Conservation (phyloP, 1,140 invertebrate genomes). For the Zaprionus davidi region DNA sequence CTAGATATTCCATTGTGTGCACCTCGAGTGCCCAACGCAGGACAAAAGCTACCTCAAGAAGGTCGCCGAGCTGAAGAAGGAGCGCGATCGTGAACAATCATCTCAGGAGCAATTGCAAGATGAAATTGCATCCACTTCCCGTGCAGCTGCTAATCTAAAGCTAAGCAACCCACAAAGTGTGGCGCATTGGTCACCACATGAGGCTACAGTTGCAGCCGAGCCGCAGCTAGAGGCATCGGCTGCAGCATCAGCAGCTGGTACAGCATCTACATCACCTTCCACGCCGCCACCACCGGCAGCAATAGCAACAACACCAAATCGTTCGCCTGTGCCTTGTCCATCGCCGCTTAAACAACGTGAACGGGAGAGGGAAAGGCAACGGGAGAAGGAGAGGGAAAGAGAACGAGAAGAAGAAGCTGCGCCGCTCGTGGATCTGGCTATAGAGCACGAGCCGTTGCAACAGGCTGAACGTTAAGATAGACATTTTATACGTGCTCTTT, state of each 20-base stretch:
- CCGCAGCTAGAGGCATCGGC: slow-evolving; percentile 1
- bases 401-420: slow-evolving; percentile 2
- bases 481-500: slow-evolving; percentile 23
- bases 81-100: slow-evolving; percentile 9
- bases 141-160: slow-evolving; percentile 20
- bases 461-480: slow-evolving; percentile 15
- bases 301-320: neutral
- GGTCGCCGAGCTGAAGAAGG: slow-evolving; percentile 43
- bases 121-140: slow-evolving; percentile 57
- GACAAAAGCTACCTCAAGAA: slow-evolving; percentile 70
- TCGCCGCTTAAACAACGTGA: slow-evolving; percentile 3
- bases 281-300: slow-evolving; percentile 10
- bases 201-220: neutral
- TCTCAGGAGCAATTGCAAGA: slow-evolving; percentile 11
- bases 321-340: slow-evolving; percentile 2
- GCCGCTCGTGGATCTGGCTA: slow-evolving; percentile 26
- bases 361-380: neutral
- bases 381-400: neutral
- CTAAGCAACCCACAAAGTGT: neutral
- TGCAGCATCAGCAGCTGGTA: slow-evolving; percentile 9
- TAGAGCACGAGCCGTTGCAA: neutral
- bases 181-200: slow-evolving; percentile 11
- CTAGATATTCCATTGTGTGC: slow-evolving; percentile 98
- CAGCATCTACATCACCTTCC: slow-evolving; percentile 9
- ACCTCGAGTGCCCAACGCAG: slow-evolving; percentile 97